Base-by-base conservation (phyloP, 2,797 vertebrate genomes). In the Micromesistius poutassou region DNA sequence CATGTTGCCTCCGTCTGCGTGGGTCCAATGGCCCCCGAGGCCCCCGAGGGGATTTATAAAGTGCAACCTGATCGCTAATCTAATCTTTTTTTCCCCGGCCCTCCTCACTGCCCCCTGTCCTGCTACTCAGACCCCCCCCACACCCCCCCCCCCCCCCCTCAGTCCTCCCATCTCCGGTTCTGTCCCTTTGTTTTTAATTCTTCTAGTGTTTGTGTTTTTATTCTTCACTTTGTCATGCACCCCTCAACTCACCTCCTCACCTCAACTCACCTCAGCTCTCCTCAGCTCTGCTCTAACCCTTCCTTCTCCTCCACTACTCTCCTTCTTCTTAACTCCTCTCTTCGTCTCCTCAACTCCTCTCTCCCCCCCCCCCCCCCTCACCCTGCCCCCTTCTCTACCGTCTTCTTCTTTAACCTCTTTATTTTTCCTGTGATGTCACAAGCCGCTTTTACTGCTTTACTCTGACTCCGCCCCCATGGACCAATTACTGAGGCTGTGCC, bases 21-120 rank as follows among this genome's bases (percentile, higher is more conserved):
- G 25, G 68, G 25, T 30, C 25, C 68, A 5, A 71, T 71, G 68
- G 68, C 68, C 68, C 68, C 10, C 10, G 30, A 2, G 25, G 2
- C 16, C 68, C 50, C 68, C 68, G 13, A 7, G 68, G 68, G 68
- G 68, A 30, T 71, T 71, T 28, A 71, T 71, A 71, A 71, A 71
- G 68, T 71, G 68, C 68, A 71, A 71, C 68, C 68, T 71, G 68
- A 71, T 28, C 68, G 25, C 68, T 71, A 71, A 71, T 71, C 68
- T 30, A 71, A 71, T 71, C 68, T 5, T 71, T 14, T 14, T 30
- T 9, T 19, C 28, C 68, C 68, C 25, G 22, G 50, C 28, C 16
- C 68, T 30, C 25, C 68, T 30, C 68, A 1, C 68, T 19, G 8
- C 68, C 28, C 62, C 68, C 28, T 28, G 25, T 30, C 68, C 68